Conservation (phyloP, 2,113 vertebrate genomes). For the Bubalus kerabau region DNA sequence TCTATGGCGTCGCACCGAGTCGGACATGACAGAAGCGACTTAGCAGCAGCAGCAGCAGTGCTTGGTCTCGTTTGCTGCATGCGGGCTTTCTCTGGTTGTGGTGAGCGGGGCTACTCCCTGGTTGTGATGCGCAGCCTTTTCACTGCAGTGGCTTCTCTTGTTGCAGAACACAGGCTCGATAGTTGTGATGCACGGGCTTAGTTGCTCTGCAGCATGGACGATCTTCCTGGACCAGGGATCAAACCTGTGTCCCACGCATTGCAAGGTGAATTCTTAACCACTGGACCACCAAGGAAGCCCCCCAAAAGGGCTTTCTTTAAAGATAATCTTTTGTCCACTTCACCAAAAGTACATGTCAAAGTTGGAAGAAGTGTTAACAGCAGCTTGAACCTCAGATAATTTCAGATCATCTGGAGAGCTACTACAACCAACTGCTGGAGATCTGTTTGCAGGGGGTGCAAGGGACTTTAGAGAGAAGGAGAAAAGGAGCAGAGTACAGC, state of each 20-base stretch:
- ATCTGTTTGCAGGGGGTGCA: not conserved
- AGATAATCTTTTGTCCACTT: not conserved
- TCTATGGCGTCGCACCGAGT: too few relatives aligned
- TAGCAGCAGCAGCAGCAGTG: too few relatives aligned
- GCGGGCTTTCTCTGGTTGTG: not conserved
- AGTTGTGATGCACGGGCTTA: not conserved
- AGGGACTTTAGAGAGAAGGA: not conserved
- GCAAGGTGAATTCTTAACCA: not conserved
- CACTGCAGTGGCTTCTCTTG: not conserved
- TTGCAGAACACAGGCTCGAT: not conserved
- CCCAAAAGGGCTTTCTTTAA: not conserved
- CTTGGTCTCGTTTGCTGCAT: not conserved
- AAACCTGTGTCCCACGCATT: not conserved
- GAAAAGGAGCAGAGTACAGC: not conserved
- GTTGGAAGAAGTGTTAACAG: not conserved
- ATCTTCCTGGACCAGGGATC: not conserved
- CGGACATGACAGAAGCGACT: too few relatives aligned
- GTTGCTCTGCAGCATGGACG: not conserved
- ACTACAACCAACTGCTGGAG: not conserved
- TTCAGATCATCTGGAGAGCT: not conserved
- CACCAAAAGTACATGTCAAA: not conserved
- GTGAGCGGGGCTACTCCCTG: not conserved
- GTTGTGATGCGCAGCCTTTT: not conserved
- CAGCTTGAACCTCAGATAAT: not conserved
- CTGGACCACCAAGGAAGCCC: not conserved